Conservation (phyloP, 2,113 vertebrate species). For the Arenaria interpres region DNA sequence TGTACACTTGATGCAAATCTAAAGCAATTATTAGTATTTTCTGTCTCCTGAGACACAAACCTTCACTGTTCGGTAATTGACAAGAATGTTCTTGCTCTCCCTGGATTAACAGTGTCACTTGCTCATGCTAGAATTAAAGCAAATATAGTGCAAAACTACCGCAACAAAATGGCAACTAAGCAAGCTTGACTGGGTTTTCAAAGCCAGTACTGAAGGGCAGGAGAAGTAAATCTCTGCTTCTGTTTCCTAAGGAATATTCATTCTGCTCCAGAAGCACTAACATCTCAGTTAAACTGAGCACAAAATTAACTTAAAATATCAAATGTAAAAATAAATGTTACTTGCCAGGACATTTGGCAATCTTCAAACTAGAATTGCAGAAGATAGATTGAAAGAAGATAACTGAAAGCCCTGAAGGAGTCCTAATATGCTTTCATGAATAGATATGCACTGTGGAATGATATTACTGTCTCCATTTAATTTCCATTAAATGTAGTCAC, state of each 20-base stretch:
- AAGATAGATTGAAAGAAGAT: background rate
- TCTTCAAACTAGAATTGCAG: background rate
- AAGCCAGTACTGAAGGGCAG: background rate
- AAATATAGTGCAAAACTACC: background rate
- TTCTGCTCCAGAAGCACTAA: background rate
- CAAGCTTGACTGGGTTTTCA: background rate
- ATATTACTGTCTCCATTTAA: background rate
- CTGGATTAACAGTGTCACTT: background rate
- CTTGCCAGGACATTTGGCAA: background rate
- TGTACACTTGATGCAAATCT: background rate
- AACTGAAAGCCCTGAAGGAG: background rate
- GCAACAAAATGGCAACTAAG: background rate
- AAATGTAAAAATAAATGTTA: background rate
- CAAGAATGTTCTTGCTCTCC: background rate
- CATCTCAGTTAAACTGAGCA: background rate
- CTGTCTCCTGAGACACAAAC: accelerated
- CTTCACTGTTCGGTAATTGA: background rate
- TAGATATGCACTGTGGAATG: background rate
- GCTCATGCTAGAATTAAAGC: background rate
- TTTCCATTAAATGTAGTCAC: background rate
- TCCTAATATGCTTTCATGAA: background rate
- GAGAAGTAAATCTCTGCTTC: background rate
- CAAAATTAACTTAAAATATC: background rate
- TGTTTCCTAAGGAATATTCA: background rate
- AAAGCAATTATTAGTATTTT: background rate